Evolutionary conservation across 1,140 invertebrate species (phyloP), one percentile per base, ranked within the genome.

Genomic region (Trialeurodes vaporariorum): DNA sequence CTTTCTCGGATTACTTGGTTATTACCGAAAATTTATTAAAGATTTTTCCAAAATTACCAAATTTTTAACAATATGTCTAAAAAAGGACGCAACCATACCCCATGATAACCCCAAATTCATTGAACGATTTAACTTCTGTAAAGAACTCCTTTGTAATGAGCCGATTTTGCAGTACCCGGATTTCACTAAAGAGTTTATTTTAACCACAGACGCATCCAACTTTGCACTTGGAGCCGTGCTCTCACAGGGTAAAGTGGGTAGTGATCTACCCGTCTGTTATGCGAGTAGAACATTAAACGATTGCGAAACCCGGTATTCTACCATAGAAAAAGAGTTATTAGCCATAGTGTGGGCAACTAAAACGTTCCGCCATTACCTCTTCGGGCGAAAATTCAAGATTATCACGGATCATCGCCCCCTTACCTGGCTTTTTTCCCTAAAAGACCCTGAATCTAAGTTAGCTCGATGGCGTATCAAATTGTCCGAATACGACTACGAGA

Each of bases 391-490:
- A 58, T 81, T 84, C 66, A 76, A 70, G 25, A 78, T 83, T 9
- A 69, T 76, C 23, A 84, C 82, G 0, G 83, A 85, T 67, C 81
- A 83, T 65, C 76, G 78, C 66, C 77, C 79, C 1, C n/a, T n/a
- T n/a, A n/a, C n/a, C n/a, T n/a, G n/a, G n/a, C n/a, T n/a, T n/a
- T n/a, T n/a, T n/a, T n/a, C 70, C 83, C 21, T 74, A 1, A 80
- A 77, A 69, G 72, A 79, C 26, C 70, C 67, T 0, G 66, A 63
- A 40, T 34, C 69, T 12, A 34, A 67, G 1, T 40, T 72, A 22
- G 2, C 65, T 0, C 0, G 66, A 24, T 75, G 71, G 72, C 65
- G 64, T 68, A 25, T 70, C 1, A 24, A 27, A 27, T 40, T 71
- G 27, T 59, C 25, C 5, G 71, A 70, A 1, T 68, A 63, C 40